These are phyloP conservation scores for Pangasius krempfi DNA, from an alignment of 2,797 vertebrate species.

Conservation along the genomic window DNA sequence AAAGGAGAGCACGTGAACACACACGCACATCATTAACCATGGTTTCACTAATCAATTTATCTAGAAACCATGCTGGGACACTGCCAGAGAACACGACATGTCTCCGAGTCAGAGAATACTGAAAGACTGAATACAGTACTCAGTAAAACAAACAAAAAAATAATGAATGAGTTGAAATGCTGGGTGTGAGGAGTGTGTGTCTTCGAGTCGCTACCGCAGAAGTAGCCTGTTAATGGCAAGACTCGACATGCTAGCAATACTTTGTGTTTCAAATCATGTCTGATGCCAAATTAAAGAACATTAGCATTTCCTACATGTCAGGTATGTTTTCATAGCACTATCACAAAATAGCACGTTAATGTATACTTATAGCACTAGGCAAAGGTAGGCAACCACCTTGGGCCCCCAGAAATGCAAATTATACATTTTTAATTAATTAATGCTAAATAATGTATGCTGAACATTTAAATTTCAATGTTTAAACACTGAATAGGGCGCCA, in stretches of 20 bases:
- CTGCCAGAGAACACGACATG: neutral
- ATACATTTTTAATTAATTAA: too few species aligned
- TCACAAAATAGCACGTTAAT: neutral
- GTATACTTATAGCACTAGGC: too few species aligned
- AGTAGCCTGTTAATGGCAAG: neutral
- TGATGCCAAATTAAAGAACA: neutral
- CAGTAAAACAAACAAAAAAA: neutral
- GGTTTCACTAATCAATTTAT: slow-evolving; percentile 3
- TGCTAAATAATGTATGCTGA: too few species aligned
- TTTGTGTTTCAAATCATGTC: neutral
- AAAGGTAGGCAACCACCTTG: too few species aligned
- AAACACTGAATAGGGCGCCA: too few species aligned
- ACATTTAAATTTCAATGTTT: too few species aligned
- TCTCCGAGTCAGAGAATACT: neutral
- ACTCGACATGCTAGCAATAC: neutral
- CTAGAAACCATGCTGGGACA: neutral
- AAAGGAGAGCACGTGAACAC: slow-evolving; percentile 3
- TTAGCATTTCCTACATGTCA: neutral
- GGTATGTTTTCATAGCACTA: neutral
- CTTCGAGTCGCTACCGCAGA: neutral
- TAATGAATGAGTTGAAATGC: neutral
- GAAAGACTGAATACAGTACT: neutral
- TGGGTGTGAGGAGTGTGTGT: neutral
- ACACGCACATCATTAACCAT: neutral
- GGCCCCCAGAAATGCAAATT: too few species aligned